Evolutionary conservation across 1,140 invertebrate species (phyloP).

Genomic region (Aphelinus certus): DNA sequence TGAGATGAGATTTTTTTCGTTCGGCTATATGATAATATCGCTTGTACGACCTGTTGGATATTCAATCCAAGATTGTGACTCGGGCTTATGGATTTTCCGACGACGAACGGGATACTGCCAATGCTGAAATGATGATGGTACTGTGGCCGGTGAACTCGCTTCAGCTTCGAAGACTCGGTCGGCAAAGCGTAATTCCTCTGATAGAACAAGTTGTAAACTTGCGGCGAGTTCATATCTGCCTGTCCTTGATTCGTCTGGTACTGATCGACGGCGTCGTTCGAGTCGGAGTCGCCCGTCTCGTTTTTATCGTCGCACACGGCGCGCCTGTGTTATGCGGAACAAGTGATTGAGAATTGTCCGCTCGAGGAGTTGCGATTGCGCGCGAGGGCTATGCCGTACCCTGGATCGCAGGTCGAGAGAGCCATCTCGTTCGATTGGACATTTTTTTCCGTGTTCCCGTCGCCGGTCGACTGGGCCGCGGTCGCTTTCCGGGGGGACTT

Average conservation of each 20-base stretch:
- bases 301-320: too few relatives aligned
- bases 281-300: too few relatives aligned
- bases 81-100: constrained; percentile 65
- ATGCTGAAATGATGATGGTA: constrained; percentile 64
- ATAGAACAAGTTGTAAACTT: constrained; percentile 2
- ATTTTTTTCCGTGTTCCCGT: not conserved
- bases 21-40: too few relatives aligned
- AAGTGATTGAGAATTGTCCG: too few relatives aligned
- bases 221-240: not conserved
- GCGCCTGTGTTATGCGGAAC: too few relatives aligned
- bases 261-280: too few relatives aligned
- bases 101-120: constrained; percentile 68
- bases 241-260: not conserved
- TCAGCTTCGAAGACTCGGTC: constrained; percentile 66
- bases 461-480: not conserved
- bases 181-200: constrained; percentile 59
- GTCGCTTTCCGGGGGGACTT: not conserved
- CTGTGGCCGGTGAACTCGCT: constrained; percentile 59
- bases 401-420: not conserved
- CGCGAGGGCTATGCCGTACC: not conserved
- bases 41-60: constrained; percentile 64
- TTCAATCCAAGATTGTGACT: constrained; percentile 70
- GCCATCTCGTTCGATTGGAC: not conserved
- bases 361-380: not conserved
- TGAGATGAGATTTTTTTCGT: constrained; percentile 1